Conservation (phyloP, 2,888 invertebrate species). For the Schizaphis graminum region DNA sequence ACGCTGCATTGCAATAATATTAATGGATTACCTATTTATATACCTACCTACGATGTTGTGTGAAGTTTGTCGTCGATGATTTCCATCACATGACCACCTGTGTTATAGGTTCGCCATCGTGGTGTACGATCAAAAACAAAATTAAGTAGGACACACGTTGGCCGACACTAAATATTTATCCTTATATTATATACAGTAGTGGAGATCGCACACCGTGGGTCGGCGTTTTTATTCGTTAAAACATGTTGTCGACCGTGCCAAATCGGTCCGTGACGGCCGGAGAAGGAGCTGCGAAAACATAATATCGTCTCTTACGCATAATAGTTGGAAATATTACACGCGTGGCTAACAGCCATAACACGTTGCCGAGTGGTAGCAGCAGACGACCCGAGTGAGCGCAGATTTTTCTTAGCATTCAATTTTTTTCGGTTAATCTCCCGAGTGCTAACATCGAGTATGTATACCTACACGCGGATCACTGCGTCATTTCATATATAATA, state of each 20-base stretch:
- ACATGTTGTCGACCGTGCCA: background rate
- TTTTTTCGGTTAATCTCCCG: background rate
- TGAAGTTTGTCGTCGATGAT: background rate
- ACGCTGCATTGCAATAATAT: too few species aligned
- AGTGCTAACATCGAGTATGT: background rate
- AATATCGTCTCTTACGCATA: background rate
- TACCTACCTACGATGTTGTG: background rate
- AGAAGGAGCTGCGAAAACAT: background rate
- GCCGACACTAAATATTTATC: background rate
- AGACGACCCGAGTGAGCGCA: background rate
- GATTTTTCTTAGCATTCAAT: background rate
- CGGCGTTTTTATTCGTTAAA: background rate
- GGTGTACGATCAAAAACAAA: background rate
- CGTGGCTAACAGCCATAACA: background rate
- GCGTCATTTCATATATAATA: background rate
- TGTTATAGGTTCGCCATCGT: background rate
- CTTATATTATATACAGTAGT: background rate
- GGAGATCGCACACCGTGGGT: background rate
- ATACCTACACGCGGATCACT: background rate
- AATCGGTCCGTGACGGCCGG: background rate
- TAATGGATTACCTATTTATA: background rate
- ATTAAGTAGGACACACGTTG: background rate
- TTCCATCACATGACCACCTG: background rate
- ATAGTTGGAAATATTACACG: background rate
- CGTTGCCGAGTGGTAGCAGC: background rate